Base-by-base conservation (phyloP, 2,888 invertebrate species). In the Plebejus argus region DNA sequence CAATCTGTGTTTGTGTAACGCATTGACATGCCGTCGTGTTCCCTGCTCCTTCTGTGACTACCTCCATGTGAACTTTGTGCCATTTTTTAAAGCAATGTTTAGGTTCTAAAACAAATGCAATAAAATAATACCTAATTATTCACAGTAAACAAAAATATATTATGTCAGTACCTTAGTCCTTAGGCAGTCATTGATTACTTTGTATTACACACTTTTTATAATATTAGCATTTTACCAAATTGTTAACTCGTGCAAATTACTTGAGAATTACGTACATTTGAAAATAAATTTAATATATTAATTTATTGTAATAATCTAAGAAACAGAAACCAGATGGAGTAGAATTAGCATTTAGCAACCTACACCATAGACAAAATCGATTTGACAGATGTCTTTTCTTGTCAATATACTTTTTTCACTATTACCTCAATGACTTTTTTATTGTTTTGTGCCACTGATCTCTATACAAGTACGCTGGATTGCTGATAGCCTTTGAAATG, bases 1-100 rank as follows among this genome's bases (percentile, higher is more conserved):
- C 97, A 97, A 87, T 97, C 97, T 39, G 96, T 95, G 85, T 96
- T 96, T 78, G 95, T 95, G 88, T 96, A 96, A 83, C 96, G 94
- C 81, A 95, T 94, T 45, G 95, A 94, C 72, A 93, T 92, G 76
- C 95, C 94, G 82, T 96, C 96, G 83, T 96, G 96, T 81, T 96
- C 96, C 80, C 96, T 94, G 78, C 89, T 89, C 39, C 92, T 88
- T 78, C 96, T 90, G 79, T 96, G 96, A 81, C 96, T 96, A 79
- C 96, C 96, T 76, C 95, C 96, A 84, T 96, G 96, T 77, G 96
- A 96, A 84, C 96, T 95, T 90, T 96, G 96, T 80, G 96, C 92
- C 92, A 93, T 92, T 78, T 70, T 66, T 6, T 15, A 23, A 0
- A 61, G 10, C 23, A 61, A 23, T 61, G 23, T 23, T 61, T 3